These are phyloP conservation scores for Zaprionus lachaisei DNA, from an alignment of 1,140 invertebrate genomes.

Conservation along the genomic window DNA sequence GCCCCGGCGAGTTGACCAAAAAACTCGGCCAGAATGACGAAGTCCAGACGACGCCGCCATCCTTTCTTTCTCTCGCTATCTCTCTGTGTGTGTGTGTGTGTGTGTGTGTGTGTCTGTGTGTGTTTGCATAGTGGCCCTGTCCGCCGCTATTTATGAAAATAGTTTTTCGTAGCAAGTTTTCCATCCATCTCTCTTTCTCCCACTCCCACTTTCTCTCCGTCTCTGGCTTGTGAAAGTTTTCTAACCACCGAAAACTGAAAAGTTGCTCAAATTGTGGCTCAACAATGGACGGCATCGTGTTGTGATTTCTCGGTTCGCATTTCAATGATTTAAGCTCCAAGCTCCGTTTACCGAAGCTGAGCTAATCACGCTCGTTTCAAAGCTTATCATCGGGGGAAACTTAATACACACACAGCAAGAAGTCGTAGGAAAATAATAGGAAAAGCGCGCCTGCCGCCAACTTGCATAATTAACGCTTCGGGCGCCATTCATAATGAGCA, in stretches of 20 bases:
- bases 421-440: not conserved
- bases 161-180: constrained; percentile 66
- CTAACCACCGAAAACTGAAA: constrained; percentile 77
- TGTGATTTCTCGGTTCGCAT: constrained; percentile 78
- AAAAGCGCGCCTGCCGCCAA: constrained; percentile 13
- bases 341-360: constrained; percentile 3
- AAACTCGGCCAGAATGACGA: constrained; percentile 41
- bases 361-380: constrained; percentile 59
- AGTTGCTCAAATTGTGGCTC: constrained; percentile 77
- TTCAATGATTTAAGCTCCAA: constrained; percentile 59
- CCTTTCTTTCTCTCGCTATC: constrained; percentile 13
- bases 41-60: constrained; percentile 60
- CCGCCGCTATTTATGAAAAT: constrained; percentile 77
- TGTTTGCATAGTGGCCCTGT: constrained; percentile 71
- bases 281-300: constrained; percentile 64
- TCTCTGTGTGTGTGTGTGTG: constrained; percentile 25
- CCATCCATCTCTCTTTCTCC: not conserved
- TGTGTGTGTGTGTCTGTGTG: constrained; percentile 7
- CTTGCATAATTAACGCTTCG: constrained; percentile 56
- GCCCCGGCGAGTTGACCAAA: constrained; percentile 48
- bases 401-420: constrained; percentile 34
- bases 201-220: not conserved
- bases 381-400: constrained; percentile 34
- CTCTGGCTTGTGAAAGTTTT: constrained; percentile 58
- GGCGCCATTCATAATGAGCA: not conserved